phyloP scores from a whole-genome alignment of 2,113 vertebrate species.

The Pangasianodon hypophthalmus region DNA sequence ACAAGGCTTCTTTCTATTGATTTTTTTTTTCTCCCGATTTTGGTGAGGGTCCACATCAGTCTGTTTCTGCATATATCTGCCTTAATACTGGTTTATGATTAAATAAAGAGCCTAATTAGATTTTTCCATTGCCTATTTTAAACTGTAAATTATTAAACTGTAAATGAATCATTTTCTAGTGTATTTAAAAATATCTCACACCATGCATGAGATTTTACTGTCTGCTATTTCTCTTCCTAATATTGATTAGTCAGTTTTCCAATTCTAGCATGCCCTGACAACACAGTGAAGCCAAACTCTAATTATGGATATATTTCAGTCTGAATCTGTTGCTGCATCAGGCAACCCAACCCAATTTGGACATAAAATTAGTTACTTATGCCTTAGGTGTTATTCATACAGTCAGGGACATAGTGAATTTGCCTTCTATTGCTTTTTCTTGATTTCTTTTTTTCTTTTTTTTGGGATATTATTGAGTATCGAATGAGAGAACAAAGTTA shows the following conservation, averaged over 20 bases:
- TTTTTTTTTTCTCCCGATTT: not conserved
- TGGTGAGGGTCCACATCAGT: not conserved
- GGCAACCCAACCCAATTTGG: not conserved
- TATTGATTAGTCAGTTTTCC: constrained; percentile 8
- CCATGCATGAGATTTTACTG: not conserved
- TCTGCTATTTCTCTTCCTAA: not conserved
- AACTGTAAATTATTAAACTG: not conserved
- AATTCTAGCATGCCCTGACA: not conserved
- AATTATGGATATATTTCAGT: constrained; percentile 7
- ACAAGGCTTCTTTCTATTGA: constrained; percentile 17
- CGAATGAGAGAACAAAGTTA: not conserved
- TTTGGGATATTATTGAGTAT: not conserved
- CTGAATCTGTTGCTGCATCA: constrained; percentile 26
- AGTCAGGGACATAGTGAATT: not conserved
- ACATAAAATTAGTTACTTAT: constrained; percentile 25
- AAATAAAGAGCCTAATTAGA: constrained; percentile 26
- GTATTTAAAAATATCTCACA: not conserved
- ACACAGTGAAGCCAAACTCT: not conserved
- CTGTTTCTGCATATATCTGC: not conserved
- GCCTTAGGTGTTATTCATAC: not conserved
- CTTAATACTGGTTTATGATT: constrained; percentile 3
- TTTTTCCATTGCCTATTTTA: not conserved
- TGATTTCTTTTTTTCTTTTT: not conserved
- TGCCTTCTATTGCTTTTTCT: not conserved
- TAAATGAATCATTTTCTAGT: not conserved